Percentiles rank a stretch among this genome's conserved stretches.
Evolutionary conservation across 2,113 vertebrate genomes (phyloP).

Genomic region (Cavia aperea): DNA sequence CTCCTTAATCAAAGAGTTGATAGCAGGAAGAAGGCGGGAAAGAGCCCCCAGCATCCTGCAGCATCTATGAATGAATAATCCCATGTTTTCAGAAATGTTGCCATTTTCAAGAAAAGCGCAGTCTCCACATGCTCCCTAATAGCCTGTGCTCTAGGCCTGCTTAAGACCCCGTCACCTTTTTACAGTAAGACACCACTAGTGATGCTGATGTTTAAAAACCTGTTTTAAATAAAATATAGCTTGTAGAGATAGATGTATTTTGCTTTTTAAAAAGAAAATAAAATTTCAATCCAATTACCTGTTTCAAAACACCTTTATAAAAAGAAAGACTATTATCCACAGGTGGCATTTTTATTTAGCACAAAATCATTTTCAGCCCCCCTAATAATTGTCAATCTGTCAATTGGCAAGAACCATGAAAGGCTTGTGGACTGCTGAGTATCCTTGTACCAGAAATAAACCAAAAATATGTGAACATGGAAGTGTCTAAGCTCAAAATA

Average conservation of each 20-base stretch:
- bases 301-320: constrained; percentile 16
- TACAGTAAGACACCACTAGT: neutral
- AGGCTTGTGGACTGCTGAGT: neutral
- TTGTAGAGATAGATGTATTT: constrained; percentile 40
- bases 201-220: constrained; percentile 33
- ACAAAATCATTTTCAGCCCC: constrained; percentile 37
- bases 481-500: neutral
- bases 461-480: neutral
- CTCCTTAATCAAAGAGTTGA: neutral
- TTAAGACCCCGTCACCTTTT: constrained; percentile 32
- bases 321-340: neutral
- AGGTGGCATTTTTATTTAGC: constrained; percentile 2
- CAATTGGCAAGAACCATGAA: neutral
- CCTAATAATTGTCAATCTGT: constrained; percentile 19
- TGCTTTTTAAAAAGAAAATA: constrained; percentile 45
- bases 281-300: constrained; percentile 45
- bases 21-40: neutral
- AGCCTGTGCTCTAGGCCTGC: neutral
- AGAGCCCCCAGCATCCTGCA: neutral
- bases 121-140: constrained; percentile 16
- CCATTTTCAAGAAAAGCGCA: constrained; percentile 30
- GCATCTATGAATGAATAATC: neutral
- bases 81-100: constrained; percentile 37
- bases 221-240: constrained; percentile 48
- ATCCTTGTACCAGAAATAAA: neutral